Conservation (phyloP, 2,888 invertebrate species). For the Conus canariensis region DNA sequence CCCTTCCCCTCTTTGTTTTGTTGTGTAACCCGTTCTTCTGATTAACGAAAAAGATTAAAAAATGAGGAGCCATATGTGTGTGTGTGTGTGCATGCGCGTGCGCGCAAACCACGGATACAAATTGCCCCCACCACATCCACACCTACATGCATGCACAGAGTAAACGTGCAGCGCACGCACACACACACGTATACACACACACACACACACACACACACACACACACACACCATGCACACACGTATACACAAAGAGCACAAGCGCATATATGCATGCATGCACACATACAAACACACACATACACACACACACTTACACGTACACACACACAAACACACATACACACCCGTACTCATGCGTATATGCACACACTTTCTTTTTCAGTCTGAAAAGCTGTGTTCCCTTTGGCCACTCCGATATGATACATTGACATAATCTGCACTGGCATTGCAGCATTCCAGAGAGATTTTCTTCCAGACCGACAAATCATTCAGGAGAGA, state of each 20-base stretch:
- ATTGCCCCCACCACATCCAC: neutral
- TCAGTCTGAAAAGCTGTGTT: neutral
- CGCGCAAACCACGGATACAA: neutral
- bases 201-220: neutral
- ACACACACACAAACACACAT: constrained; percentile 2
- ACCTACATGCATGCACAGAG: neutral
- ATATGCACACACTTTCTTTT: neutral
- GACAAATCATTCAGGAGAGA: no score
- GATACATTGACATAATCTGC: no score
- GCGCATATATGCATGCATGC: neutral
- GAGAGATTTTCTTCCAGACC: no score
- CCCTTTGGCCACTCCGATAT: no score
- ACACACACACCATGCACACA: neutral
- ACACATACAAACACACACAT: neutral
- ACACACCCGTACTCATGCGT: neutral
- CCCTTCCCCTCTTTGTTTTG: neutral
- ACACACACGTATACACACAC: neutral
- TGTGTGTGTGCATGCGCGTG: neutral
- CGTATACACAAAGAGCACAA: neutral
- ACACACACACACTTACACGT: constrained; percentile 20
- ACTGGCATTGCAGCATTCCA: no score
- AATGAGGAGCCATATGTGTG: neutral
- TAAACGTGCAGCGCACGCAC: neutral
- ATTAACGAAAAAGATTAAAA: neutral
- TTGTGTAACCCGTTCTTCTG: neutral